Base-by-base conservation (phyloP, 2,797 vertebrate species). In the Lutjanus campechanus region DNA sequence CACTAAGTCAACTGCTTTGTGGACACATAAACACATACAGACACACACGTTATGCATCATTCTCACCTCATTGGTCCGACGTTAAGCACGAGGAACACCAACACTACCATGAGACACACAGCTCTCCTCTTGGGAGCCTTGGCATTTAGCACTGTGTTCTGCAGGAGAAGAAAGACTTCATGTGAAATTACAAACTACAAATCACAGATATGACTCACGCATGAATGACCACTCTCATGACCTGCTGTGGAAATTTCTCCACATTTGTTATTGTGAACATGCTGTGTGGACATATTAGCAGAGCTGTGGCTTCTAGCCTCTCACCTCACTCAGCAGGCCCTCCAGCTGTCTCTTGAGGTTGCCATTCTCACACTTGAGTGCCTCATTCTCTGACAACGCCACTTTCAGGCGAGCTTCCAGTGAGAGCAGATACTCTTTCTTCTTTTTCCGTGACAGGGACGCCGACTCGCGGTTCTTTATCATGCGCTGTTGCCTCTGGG, bases 381-480 rank as follows among this genome's bases (percentile, higher is more conserved):
- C 94, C 81, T 97, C 96, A 0, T 99, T 99, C 90, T 99, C 98
- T 19, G 94, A 84, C 36, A 99, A 87, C 0, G 97, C 98, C 69
- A 96, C 55, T 86, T 97, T 96, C 70, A 99, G 93, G 11, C 96
- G 97, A 0, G 92, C 94, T 88, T 99, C 98, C 81, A 99, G 90
- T 0, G 96, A 95, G 46, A 97, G 89, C 95, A 99, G 93, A 80
- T 99, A 99, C 73, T 99, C 98, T 62, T 99, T 99, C 91, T 98
- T 99, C 90, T 98, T 99, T 87, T 96, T 98, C 54, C 98, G 96
- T 0, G 98, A 99, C 76, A 97, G 94, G 47, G 97, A 98, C 0
- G 98, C 98, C 0, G 98, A 99, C 93, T 99, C 98, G 0, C 98
- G 95, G 92, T 99, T 99, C 95, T 98, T 99, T 77, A 99, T 99